A percentile compares a stretch with the other conserved stretches of the same genome.
Conservation (phyloP, 2,113 vertebrate species). For the Ursus arctos region DNA sequence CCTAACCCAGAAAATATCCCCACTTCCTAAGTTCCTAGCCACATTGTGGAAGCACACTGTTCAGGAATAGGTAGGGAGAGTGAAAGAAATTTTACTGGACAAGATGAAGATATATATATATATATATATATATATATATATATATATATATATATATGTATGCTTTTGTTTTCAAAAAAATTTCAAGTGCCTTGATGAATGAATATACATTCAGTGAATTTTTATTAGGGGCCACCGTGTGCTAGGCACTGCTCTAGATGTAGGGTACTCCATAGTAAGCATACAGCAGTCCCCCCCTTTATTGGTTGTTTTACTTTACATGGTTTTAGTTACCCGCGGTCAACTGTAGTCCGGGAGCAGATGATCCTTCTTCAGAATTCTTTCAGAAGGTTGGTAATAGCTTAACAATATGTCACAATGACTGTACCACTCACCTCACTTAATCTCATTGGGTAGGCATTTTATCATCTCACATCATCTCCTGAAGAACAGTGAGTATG, state of each 20-base stretch:
- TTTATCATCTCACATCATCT: background rate
- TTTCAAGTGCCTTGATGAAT: background rate
- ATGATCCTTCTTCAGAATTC: background rate
- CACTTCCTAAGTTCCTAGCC: background rate
- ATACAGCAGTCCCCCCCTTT: background rate
- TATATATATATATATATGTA: background rate
- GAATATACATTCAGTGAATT: background rate
- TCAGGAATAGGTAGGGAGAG: background rate
- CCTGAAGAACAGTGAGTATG: background rate
- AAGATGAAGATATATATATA: background rate
- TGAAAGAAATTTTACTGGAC: background rate
- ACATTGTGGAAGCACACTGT: conserved; percentile 3
- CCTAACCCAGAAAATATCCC: background rate
- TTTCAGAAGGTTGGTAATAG: background rate
- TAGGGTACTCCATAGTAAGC: background rate
- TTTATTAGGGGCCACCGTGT: background rate
- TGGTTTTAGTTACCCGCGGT: background rate
- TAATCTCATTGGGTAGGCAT: background rate
- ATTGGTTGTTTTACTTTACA: background rate
- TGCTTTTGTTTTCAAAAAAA: background rate
- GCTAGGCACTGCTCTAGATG: background rate
- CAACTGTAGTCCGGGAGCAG: background rate
- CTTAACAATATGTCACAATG: background rate
- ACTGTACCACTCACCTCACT: background rate
- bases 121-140: too few relatives aligned